phyloP scores from a whole-genome alignment of 1,140 invertebrate species.

The Whitmania pigra region DNA sequence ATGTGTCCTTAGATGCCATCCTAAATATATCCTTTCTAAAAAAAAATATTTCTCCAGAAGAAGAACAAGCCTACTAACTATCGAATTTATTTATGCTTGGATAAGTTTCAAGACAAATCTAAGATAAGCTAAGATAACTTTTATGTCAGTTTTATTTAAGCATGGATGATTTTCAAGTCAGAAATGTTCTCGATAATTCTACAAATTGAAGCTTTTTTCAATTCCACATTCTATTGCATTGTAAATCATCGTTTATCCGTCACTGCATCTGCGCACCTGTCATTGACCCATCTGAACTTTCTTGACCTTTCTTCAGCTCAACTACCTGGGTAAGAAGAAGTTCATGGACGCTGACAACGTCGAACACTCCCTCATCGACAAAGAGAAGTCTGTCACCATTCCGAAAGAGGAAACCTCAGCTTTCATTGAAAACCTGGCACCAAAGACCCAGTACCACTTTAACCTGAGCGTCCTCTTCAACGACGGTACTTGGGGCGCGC shows the following conservation, averaged over 20 bases:
- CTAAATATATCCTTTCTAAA: no score
- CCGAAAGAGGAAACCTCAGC: constrained; percentile 28
- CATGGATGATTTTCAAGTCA: no score
- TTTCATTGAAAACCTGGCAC: constrained; percentile 32
- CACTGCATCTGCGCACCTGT: no score
- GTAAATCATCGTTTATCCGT: background rate
- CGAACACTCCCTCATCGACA: constrained; percentile 15
- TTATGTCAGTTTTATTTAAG: no score
- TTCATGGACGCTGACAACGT: constrained; percentile 81
- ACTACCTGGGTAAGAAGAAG: constrained; percentile 81
- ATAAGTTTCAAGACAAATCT: no score
- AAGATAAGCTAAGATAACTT: no score
- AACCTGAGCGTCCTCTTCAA: constrained; percentile 35
- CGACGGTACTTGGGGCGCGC: constrained; percentile 18
- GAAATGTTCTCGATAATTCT: no score
- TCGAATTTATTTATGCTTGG: no score
- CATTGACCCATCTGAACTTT: no score
- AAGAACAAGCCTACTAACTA: no score
- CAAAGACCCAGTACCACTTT: constrained; percentile 36
- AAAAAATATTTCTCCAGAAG: no score
- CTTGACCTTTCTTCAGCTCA: constrained; percentile 51
- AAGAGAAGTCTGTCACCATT: background rate
- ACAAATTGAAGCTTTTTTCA: no score
- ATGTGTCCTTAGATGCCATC: background rate
- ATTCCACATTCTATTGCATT: background rate